Conservation (phyloP, 1,140 invertebrate genomes). For the Drosophila pseudoobscura region DNA sequence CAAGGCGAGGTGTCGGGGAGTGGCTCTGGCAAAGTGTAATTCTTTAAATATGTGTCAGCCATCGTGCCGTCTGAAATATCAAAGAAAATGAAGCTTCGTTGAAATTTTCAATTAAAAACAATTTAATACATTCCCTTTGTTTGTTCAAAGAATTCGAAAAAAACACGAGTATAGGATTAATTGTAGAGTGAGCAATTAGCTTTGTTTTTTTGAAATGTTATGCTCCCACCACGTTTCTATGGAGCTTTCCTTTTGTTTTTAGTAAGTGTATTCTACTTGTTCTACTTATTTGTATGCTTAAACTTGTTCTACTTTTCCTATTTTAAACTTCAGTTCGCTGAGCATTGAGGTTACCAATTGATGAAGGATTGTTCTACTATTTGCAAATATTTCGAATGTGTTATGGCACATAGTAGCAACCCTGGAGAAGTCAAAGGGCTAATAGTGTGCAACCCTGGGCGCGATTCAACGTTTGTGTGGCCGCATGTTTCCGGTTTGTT, state of each 20-base stretch:
- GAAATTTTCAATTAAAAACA: conserved; percentile 46
- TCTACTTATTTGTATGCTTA: too few relatives aligned
- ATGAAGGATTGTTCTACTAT: too few relatives aligned
- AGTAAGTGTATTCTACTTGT: too few relatives aligned
- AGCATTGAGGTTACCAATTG: background rate
- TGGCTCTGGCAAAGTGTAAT: conserved; percentile 42
- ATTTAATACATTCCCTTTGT: conserved; percentile 49
- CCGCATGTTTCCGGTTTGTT: conserved; percentile 64
- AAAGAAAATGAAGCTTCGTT: conserved; percentile 42
- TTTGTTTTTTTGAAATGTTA: background rate
- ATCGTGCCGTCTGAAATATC: conserved; percentile 31
- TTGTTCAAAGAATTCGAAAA: conserved; percentile 6
- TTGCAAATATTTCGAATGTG: too few relatives aligned
- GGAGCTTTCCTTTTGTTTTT: too few relatives aligned
- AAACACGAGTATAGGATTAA: background rate
- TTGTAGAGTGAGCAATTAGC: background rate
- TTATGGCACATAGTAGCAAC: background rate
- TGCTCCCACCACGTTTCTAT: too few relatives aligned
- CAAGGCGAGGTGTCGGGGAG: conserved; percentile 1
- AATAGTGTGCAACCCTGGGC: too few relatives aligned
- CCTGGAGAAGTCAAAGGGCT: conserved; percentile 4
- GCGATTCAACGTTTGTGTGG: conserved; percentile 19
- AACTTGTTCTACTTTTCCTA: too few relatives aligned
- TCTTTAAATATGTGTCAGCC: conserved; percentile 46
- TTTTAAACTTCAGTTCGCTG: too few relatives aligned